Evolutionary conservation across 2,797 vertebrate genomes (phyloP), one percentile per base, ranked within the genome.

Genomic region (Paguma larvata): DNA sequence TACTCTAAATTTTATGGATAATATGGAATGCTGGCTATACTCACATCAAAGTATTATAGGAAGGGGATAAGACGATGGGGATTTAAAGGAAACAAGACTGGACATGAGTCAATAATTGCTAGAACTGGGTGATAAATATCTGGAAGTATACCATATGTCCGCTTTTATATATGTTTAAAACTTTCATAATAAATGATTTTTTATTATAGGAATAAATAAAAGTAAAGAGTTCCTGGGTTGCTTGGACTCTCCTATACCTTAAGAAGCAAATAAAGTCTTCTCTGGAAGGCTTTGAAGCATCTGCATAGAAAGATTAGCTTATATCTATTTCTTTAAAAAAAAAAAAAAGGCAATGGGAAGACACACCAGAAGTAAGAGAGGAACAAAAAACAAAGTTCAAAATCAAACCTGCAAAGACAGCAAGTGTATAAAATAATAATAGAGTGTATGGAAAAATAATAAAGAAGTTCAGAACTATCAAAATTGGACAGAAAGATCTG

Each of bases 141-240:
- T 77, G 6, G 14, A 30, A 18, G 46, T 88, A 87, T n/a, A 46
- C 34, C 30, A 91, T 65, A 8, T 87, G 8, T 34, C 30, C 85
- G 19, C 63, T 65, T 67, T 27, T 44, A 56, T 32, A 30, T 56
- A 30, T 46, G 44, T 68, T 83, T 83, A 18, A n/a, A 75, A 67
- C 25, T 48, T 88, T 72, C 13, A 88, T 32, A 92, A 67, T 59
- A 82, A 88, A 44, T 75, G 8, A 27, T 48, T 32, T 83, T 59
- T 59, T 59, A 62, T 85, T 68, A 62, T 85, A 82, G 12, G 77
- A 65, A 82, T 92, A 87, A 75, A 56, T 75, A 85, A 83, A 92
- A 46, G 63, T 34, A 72, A 44, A 70, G 32, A 62, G 16, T 63
- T 73, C 18, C 85, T 72, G 70, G 44, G 14, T 83, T 53, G 68